Evolutionary conservation across 2,113 vertebrate species (phyloP).

Genomic region (Picathartes gymnocephalus): DNA sequence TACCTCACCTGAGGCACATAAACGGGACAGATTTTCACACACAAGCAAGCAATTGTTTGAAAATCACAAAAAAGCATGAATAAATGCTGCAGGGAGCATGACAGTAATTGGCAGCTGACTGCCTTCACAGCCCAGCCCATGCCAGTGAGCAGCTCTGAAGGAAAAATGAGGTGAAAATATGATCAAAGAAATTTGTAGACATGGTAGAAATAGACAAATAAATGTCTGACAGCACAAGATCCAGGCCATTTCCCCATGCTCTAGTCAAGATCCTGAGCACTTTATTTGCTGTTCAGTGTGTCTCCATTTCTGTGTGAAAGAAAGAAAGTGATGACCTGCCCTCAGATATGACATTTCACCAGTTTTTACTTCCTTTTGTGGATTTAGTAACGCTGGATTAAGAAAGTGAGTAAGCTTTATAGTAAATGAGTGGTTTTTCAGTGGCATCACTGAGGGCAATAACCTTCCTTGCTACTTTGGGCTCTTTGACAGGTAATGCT

Average conservation of each 20-base stretch:
- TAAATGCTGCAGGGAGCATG: not conserved
- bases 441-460: not conserved
- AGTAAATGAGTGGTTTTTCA: not conserved
- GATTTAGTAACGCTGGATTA: not conserved
- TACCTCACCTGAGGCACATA: not conserved
- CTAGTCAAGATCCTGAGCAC: not conserved
- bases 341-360: not conserved
- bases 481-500: not conserved
- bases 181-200: not conserved
- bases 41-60: not conserved
- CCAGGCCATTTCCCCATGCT: not conserved
- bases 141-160: not conserved
- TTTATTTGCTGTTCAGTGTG: not conserved
- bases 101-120: too few relatives aligned
- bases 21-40: not conserved
- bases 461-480: not conserved
- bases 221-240: not conserved
- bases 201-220: not conserved
- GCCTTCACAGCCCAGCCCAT: not conserved
- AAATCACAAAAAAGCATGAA: not conserved
- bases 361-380: not conserved
- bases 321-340: not conserved
- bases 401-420: not conserved
- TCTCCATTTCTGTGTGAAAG: not conserved
- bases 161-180: not conserved